Percentiles rank a stretch among this genome's conserved stretches.
Conservation (phyloP, 2,888 invertebrate genomes). For the Ptychoptera contaminata region DNA sequence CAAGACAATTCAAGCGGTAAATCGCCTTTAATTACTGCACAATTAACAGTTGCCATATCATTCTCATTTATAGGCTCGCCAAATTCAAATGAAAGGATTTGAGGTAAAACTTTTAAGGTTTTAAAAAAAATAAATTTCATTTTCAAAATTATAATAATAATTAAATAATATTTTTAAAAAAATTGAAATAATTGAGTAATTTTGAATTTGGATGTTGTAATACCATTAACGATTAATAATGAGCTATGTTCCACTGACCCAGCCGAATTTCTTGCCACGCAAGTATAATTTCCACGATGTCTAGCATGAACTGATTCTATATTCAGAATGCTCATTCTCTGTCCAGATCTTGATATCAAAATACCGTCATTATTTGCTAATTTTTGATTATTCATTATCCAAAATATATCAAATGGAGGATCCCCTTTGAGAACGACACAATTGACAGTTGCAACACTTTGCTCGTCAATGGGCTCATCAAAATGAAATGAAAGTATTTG, state of each 20-base stretch:
- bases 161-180: too few species aligned
- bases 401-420: constrained; percentile 55
- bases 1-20: constrained; percentile 48
- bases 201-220: too few species aligned
- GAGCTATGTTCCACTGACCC: constrained; percentile 39
- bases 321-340: constrained; percentile 44
- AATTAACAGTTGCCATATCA: constrained; percentile 37
- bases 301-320: constrained; percentile 44
- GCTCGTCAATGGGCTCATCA: constrained; percentile 47
- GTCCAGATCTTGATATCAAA: constrained; percentile 38
- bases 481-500: constrained; percentile 58
- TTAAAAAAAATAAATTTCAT: too few species aligned
- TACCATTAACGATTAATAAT: constrained; percentile 43
- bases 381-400: constrained; percentile 42
- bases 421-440: constrained; percentile 66
- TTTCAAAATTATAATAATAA: too few species aligned
- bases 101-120: constrained; percentile 33
- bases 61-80: constrained; percentile 37
- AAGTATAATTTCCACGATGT: constrained; percentile 47
- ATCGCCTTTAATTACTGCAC: constrained; percentile 45
- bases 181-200: too few species aligned
- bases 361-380: constrained; percentile 36
- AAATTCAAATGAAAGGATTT: constrained; percentile 39
- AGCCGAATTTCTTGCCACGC: constrained; percentile 42
- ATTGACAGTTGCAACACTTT: constrained; percentile 49